Evolutionary conservation across 2,888 invertebrate genomes (phyloP).

Genomic region (Heliconius hortense): DNA sequence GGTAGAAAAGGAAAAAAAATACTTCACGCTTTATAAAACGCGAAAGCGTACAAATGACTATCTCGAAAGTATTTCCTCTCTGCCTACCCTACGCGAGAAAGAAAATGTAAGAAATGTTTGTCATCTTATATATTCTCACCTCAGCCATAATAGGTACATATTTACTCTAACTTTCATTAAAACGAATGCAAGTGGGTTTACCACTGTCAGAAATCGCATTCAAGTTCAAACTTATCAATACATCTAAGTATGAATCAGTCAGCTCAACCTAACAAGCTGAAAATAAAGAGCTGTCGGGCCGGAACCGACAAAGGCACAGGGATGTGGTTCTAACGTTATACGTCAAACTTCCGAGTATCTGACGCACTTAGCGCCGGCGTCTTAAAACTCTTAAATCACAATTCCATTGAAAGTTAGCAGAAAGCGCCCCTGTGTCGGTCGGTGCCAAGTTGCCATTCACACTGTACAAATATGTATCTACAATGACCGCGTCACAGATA

Average conservation of each 20-base stretch:
- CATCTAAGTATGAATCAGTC: conserved; percentile 14
- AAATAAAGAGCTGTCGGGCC: neutral
- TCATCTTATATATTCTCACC: too few species aligned
- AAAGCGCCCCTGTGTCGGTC: conserved; percentile 12
- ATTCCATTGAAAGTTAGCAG: conserved; percentile 20
- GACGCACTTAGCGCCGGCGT: conserved; percentile 38
- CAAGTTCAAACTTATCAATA: neutral
- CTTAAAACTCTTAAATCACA: conserved; percentile 5
- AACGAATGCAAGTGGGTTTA: neutral
- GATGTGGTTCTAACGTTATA: conserved; percentile 35
- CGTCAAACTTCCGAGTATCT: conserved; percentile 30
- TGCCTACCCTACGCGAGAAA: too few species aligned
- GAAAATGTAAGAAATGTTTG: too few species aligned
- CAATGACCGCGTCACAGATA: conserved; percentile 1
- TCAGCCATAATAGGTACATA: neutral
- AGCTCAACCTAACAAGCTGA: neutral
- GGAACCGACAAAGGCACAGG: conserved; percentile 35
- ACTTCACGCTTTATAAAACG: too few species aligned
- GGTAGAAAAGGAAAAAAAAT: too few species aligned
- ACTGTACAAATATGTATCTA: neutral
- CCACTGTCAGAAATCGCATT: conserved; percentile 6
- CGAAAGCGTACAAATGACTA: too few species aligned
- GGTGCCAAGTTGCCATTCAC: conserved; percentile 14
- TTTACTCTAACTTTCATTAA: neutral
- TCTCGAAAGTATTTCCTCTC: too few species aligned